Evolutionary conservation across 2,888 invertebrate genomes (phyloP), one percentile per base, ranked within the genome.

Genomic region (Spisula subtruncata): DNA sequence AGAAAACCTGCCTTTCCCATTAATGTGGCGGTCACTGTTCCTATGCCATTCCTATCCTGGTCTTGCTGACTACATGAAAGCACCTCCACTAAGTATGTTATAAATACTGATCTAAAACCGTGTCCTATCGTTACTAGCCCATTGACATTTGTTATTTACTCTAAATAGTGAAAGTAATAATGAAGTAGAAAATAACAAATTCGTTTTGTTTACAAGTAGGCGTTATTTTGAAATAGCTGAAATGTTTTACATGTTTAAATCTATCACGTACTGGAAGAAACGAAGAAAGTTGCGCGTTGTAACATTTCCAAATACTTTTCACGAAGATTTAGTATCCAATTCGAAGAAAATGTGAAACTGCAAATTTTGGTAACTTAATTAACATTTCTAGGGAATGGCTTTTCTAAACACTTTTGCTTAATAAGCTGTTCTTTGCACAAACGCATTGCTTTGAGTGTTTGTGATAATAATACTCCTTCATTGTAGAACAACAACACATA

Each of bases 301-400:
- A 25, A 25, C 60, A 66, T 66, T 56, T 25, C 60, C 2, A 66
- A 66, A 66, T 66, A 66, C 60, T 25, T 2, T 66, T n/a, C n/a
- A 25, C 25, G 25, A 66, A 66, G 60, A 66, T 66, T 66, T 66
- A 66, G 25, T 25, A 66, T 66, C 60, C 25, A 66, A 66, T 66
- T 66, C n/a, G 5, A n/a, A 4, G 60, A 66, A 25, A 25, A 66
- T 66, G 1, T 5, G 60, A 66, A 66, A 66, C 60, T 25, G 25
- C 60, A 75, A 32, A 75, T 75, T 71, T 75, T 75, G 75, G 14
- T 29, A 75, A 32, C 75, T 16, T 75, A 75, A 75, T 75, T 35
- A 75, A 18, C 18, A 32, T 35, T 75, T 18, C 25, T 32, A 14
- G 25, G 35, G 75, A 32, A 35, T 32, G 32, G 32, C 32, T 75